phyloP scores from a whole-genome alignment of 2,113 vertebrate species.

The Chaetops frenatus region DNA sequence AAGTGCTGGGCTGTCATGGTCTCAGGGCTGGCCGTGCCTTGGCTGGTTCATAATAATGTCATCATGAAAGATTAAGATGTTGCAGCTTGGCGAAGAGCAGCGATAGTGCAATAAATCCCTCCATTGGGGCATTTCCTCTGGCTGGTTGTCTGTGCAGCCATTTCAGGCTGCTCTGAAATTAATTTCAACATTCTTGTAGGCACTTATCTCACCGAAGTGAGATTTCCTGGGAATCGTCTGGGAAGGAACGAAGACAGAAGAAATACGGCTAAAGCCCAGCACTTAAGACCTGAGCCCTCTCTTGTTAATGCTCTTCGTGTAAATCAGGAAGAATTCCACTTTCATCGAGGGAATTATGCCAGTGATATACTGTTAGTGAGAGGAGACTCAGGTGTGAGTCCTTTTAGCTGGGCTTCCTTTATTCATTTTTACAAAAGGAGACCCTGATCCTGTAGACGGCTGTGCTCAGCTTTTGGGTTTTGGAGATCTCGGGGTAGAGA shows the following conservation, averaged over 20 bases:
- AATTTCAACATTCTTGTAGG: conserved; percentile 32
- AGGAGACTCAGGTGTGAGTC: background rate
- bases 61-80: conserved; percentile 32
- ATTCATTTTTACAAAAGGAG: background rate
- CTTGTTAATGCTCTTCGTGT: conserved; percentile 15
- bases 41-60: conserved; percentile 12
- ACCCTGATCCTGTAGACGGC: background rate
- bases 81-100: background rate
- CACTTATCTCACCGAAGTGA: conserved; percentile 37
- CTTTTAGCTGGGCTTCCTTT: background rate
- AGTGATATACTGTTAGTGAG: background rate
- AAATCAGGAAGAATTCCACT: conserved; percentile 44
- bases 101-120: conserved; percentile 9
- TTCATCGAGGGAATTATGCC: background rate
- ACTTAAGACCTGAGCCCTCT: conserved; percentile 15
- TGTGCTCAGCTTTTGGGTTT: background rate
- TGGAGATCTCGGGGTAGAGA: background rate
- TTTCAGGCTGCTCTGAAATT: conserved; percentile 31
- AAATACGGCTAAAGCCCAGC: background rate
- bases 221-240: conserved; percentile 33
- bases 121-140: background rate
- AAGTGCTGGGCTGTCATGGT: fast-evolving
- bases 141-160: background rate
- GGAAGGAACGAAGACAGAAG: conserved; percentile 31
- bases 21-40: background rate